phyloP scores from a whole-genome alignment of 2,888 invertebrate genomes.

The Incurvaria masculella region DNA sequence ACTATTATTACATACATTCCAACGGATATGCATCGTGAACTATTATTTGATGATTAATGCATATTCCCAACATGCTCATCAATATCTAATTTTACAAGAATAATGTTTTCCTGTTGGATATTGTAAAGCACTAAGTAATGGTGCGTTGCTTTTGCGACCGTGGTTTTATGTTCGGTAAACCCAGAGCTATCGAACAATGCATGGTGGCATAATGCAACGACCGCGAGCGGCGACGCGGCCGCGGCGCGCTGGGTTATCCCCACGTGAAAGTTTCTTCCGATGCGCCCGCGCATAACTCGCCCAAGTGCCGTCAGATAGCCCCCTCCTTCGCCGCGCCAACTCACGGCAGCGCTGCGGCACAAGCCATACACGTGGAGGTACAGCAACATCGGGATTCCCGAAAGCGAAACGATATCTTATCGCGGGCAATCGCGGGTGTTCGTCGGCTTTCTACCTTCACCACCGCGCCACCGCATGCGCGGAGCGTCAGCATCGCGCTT shows the following conservation, averaged over 20 bases:
- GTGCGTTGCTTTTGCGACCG: no score
- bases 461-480: no score
- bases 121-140: no score
- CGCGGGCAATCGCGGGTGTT: not conserved
- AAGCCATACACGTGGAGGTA: no score
- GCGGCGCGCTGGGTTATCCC: conserved; percentile 28
- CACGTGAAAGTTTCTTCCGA: conserved; percentile 31
- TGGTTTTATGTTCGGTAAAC: not conserved
- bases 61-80: no score
- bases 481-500: no score
- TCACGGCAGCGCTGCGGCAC: not conserved
- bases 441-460: not conserved
- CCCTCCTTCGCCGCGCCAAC: not conserved
- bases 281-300: conserved; percentile 30
- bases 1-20: no score
- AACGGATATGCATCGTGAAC: no score
- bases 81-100: no score
- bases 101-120: no score
- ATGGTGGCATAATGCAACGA: not conserved
- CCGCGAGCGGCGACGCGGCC: not conserved
- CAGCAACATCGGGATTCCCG: not conserved
- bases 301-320: not conserved
- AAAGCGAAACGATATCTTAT: not conserved
- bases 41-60: no score
- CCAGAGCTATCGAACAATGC: not conserved